Conservation (phyloP, 2,888 invertebrate genomes). For the Hirtodrosophila trivittata region DNA sequence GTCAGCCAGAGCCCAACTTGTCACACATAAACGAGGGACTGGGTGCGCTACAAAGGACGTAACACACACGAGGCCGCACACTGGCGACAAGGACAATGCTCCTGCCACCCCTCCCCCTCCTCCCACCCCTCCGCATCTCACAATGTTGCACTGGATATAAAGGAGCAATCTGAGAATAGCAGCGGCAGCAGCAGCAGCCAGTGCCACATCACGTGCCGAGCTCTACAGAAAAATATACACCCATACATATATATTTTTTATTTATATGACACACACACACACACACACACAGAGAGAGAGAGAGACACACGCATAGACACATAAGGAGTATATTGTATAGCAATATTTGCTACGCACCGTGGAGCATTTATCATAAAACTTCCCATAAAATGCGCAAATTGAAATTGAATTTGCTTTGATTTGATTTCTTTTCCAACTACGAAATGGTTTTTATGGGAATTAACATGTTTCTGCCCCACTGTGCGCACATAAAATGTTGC, state of each 20-base stretch:
- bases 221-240: constrained; percentile 72
- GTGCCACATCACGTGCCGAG: constrained; percentile 69
- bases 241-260: constrained; percentile 43
- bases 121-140: too few relatives aligned
- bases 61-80: neutral
- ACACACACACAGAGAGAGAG: constrained; percentile 8
- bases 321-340: constrained; percentile 62
- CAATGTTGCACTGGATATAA: constrained; percentile 16
- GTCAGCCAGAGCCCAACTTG: constrained; percentile 62
- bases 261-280: constrained; percentile 39
- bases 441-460: too few relatives aligned
- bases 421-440: too few relatives aligned
- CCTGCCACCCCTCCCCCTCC: neutral
- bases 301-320: constrained; percentile 7
- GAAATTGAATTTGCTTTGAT: neutral
- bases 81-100: constrained; percentile 3
- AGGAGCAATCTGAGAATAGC: constrained; percentile 52
- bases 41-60: too few relatives aligned
- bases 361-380: constrained; percentile 4
- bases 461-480: constrained; percentile 30
- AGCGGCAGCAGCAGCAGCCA: constrained; percentile 42
- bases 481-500: constrained; percentile 54
- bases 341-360: constrained; percentile 58
- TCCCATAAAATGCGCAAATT: neutral
- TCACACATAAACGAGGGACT: constrained; percentile 47